These are phyloP conservation scores for Drosophila pectinifera DNA, from an alignment of 1,140 invertebrate species.

Conservation along the genomic window DNA sequence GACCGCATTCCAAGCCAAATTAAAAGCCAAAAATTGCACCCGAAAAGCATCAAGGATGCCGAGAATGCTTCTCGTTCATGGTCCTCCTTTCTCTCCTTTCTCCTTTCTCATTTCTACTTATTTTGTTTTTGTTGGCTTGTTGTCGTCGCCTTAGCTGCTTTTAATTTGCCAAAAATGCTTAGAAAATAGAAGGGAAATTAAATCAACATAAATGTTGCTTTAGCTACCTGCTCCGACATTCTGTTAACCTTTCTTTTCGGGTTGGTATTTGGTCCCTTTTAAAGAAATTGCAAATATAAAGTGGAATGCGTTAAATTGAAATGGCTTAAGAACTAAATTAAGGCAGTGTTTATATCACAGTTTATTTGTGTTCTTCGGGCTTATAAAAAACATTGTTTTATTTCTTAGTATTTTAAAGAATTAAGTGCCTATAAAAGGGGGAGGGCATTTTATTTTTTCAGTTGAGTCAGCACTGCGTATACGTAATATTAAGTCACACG, in stretches of 20 bases:
- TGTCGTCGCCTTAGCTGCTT: conserved; percentile 31
- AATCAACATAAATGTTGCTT: conserved; percentile 49
- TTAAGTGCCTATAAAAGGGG: no score
- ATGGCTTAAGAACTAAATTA: background rate
- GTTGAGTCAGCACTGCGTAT: no score
- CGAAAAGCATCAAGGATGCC: conserved; percentile 28
- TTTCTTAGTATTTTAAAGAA: background rate
- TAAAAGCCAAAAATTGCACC: conserved; percentile 58
- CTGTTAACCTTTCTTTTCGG: background rate
- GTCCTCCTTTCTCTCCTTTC: background rate
- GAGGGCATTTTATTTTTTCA: no score
- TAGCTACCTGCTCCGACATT: background rate
- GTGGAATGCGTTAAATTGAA: no score
- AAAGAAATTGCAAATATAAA: no score
- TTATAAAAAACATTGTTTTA: background rate
- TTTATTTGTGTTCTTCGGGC: no score
- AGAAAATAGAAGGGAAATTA: conserved; percentile 53
- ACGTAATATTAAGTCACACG: no score
- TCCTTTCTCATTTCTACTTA: background rate
- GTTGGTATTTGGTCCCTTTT: background rate
- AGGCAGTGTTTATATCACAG: no score
- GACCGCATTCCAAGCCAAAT: conserved; percentile 71
- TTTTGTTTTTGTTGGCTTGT: background rate
- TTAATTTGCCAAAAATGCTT: conserved; percentile 63
- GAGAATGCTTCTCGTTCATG: background rate